phyloP scores from a whole-genome alignment of 2,113 vertebrate genomes.

The Coryphaenoides rupestris region DNA sequence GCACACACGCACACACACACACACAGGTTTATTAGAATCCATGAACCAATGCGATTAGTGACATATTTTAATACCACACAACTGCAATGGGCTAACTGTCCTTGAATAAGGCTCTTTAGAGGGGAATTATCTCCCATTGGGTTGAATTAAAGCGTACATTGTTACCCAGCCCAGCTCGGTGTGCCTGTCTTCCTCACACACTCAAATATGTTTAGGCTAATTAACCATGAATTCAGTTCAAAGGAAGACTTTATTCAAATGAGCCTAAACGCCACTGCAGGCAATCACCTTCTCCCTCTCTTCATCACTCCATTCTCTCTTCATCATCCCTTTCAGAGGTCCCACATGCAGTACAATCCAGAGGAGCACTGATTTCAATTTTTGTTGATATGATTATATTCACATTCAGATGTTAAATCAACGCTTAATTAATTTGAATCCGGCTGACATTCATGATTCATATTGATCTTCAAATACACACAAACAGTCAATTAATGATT shows the following conservation, averaged over 20 bases:
- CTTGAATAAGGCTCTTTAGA: conserved; percentile 89
- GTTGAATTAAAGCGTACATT: conserved; percentile 85
- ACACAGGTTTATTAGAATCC: conserved; percentile 20
- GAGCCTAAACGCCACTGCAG: conserved; percentile 55
- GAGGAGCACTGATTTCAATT: not conserved
- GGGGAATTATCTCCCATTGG: conserved; percentile 86
- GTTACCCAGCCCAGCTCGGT: conserved; percentile 85
- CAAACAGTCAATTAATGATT: no score
- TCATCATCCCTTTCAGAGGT: no score
- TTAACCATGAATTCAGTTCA: conserved; percentile 89
- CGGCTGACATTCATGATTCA: not conserved
- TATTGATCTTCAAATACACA: not conserved
- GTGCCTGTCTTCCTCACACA: conserved; percentile 75
- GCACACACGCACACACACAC: not conserved
- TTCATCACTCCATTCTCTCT: not conserved
- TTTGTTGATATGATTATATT: not conserved
- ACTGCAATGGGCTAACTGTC: conserved; percentile 82
- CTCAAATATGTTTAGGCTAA: conserved; percentile 94
- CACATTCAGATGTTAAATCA: not conserved
- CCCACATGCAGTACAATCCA: not conserved
- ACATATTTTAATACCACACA: conserved; percentile 77
- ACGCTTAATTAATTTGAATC: not conserved
- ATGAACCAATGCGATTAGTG: conserved; percentile 32
- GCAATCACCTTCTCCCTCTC: conserved; percentile 63
- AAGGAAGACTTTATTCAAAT: conserved; percentile 81